Base-by-base conservation (phyloP, 2,797 vertebrate genomes). In the Allobates femoralis region DNA sequence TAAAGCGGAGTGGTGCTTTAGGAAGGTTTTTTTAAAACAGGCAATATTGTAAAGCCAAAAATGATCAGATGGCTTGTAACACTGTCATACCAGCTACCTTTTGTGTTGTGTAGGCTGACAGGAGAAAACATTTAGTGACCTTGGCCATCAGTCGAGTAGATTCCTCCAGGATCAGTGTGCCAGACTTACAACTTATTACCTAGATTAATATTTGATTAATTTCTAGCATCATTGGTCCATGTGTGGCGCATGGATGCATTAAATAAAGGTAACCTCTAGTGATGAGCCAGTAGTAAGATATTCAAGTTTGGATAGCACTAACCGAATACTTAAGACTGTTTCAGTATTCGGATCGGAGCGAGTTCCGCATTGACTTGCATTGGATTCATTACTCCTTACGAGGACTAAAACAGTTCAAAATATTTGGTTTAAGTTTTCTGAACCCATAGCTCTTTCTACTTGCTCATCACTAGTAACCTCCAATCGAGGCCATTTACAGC, bases 181-280 rank as follows among this genome's bases (percentile, higher is more conserved):
- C 60, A 67, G 58, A n/a, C 56, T n/a, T 23, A 69, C 69, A 64
- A 71, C 28, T 53, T 26, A n/a, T n/a, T n/a, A n/a, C n/a, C n/a
- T n/a, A n/a, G 46, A 18, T 19, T n/a, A 14, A 26, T 26, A 18
- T n/a, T 69, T 56, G 21, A n/a, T 71, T 71, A 14, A 41, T 46
- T 46, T 69, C 32, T n/a, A 5, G 46, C 51, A 56, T 50, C 21
- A n/a, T 69, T 79, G 83, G 62, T 67, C 62, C 75, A 79, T 78
- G 18, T 71, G 51, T 71, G n/a, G 23, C 71, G 53, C 62, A 71
- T 79, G 53, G 26, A 50, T 79, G 76, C 66, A 19, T n/a, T n/a
- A n/a, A n/a, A n/a, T 85, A 56, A 85, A 79, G 76, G 76, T 85
- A 41, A 71, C 84, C 64, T 79, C 34, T n/a, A n/a, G n/a, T n/a